Percentiles rank a stretch among this genome's conserved stretches.
These are phyloP conservation scores for Poecilia velifera DNA, from an alignment of 2,797 vertebrate species.

Conservation along the genomic window DNA sequence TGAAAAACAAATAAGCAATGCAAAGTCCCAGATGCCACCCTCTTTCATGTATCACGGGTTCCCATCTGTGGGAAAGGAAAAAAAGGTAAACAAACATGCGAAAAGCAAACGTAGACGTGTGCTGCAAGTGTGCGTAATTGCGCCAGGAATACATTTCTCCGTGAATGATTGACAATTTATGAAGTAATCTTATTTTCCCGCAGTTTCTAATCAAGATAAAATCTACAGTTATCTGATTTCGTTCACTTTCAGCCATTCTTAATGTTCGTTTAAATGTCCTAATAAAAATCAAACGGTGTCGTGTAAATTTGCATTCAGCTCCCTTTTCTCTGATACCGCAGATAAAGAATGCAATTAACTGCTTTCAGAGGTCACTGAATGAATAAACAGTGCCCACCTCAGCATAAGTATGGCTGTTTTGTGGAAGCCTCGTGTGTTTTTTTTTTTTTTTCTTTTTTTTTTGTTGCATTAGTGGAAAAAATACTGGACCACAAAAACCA, in stretches of 20 bases:
- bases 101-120: constrained; percentile 14
- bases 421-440: neutral
- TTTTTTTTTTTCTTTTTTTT: neutral
- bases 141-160: constrained; percentile 39
- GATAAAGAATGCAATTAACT: constrained; percentile 1
- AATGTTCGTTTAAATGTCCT: neutral
- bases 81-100: constrained; percentile 3
- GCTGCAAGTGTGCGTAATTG: constrained; percentile 16
- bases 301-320: neutral
- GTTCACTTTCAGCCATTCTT: neutral
- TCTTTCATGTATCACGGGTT: constrained; percentile 47
- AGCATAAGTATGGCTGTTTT: neutral
- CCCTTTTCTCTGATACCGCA: neutral
- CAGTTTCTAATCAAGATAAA: neutral
- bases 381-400: neutral
- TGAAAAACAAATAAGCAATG: constrained; percentile 20
- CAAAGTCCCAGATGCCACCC: constrained; percentile 36
- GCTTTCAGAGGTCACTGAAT: neutral
- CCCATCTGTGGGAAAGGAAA: constrained; percentile 57
- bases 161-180: constrained; percentile 42
- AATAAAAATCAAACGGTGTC: neutral
- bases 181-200: neutral
- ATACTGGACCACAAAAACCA: neutral
- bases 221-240: neutral
- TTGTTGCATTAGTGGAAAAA: neutral